Conservation (phyloP, 1,140 invertebrate species). For the Micrasema longulum region DNA sequence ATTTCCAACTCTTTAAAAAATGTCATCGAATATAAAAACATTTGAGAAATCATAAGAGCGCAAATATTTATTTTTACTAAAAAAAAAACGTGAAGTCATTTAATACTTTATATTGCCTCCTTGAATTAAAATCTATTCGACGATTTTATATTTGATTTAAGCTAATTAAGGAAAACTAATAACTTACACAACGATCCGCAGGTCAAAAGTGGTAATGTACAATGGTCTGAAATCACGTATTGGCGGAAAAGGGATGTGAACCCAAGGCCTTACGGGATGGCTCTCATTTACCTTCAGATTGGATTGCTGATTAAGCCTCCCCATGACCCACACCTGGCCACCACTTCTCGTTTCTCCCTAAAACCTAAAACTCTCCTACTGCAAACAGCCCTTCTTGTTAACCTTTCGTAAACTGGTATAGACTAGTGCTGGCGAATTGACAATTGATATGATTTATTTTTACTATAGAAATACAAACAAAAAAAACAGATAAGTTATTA, state of each 20-base stretch:
- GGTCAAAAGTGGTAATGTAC: slow-evolving; percentile 34
- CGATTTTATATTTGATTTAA: too few relatives aligned
- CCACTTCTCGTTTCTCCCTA: background rate
- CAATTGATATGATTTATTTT: too few relatives aligned
- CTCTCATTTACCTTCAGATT: slow-evolving; percentile 54
- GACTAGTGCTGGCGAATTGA: background rate
- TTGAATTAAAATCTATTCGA: too few relatives aligned
- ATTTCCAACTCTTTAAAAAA: too few relatives aligned
- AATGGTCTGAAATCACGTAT: slow-evolving; percentile 36
- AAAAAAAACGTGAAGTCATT: too few relatives aligned
- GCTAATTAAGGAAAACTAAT: too few relatives aligned
- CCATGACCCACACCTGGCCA: slow-evolving; percentile 29
- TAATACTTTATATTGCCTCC: too few relatives aligned
- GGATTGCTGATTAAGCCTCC: slow-evolving; percentile 54
- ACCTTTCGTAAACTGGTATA: slow-evolving; percentile 1
- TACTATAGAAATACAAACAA: too few relatives aligned
- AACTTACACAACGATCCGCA: slow-evolving; percentile 15
- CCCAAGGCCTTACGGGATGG: slow-evolving; percentile 24
- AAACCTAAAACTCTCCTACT: background rate
- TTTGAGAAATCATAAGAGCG: too few relatives aligned
- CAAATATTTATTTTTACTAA: too few relatives aligned
- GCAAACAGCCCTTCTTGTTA: slow-evolving; percentile 28
- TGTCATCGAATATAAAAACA: too few relatives aligned
- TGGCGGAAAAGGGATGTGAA: slow-evolving; percentile 26
- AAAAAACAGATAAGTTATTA: too few relatives aligned